Percentiles rank a stretch among this genome's conserved stretches.
These are phyloP conservation scores for Callipepla californica DNA, from an alignment of 2,113 vertebrate genomes.

Conservation along the genomic window DNA sequence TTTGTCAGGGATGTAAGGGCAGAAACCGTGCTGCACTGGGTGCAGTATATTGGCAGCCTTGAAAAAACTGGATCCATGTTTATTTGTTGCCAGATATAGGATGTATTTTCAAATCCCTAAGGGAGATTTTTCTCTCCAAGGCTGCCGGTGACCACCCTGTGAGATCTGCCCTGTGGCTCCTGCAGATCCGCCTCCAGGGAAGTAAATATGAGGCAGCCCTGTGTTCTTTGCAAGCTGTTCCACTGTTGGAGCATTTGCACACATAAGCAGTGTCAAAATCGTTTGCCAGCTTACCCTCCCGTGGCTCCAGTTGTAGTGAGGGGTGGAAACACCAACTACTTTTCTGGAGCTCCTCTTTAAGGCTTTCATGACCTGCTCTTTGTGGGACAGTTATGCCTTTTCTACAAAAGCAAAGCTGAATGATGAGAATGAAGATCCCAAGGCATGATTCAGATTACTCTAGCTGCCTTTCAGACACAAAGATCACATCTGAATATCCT, in stretches of 20 bases:
- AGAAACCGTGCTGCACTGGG: constrained; percentile 3
- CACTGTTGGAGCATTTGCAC: constrained; percentile 14
- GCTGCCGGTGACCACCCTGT: background rate
- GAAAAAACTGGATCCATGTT: background rate
- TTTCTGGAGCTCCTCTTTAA: background rate
- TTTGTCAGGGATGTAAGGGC: background rate
- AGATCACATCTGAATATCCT: accelerated
- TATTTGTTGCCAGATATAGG: constrained; percentile 24
- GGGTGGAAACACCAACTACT: background rate
- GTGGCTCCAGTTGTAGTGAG: background rate
- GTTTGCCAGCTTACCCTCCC: background rate
- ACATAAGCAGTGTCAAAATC: constrained; percentile 34
- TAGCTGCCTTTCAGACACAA: background rate
- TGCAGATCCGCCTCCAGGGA: background rate
- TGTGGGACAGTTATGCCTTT: background rate
- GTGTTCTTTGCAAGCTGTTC: background rate
- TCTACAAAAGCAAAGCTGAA: background rate
- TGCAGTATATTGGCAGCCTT: constrained; percentile 27
- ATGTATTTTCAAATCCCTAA: background rate
- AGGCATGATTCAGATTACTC: background rate
- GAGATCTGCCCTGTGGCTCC: background rate
- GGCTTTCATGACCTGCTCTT: background rate
- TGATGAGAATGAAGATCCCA: background rate
- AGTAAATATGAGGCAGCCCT: background rate
- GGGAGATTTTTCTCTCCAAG: background rate